These are phyloP conservation scores for Lasioglossum albipes DNA, from an alignment of 1,140 invertebrate genomes.

Conservation along the genomic window DNA sequence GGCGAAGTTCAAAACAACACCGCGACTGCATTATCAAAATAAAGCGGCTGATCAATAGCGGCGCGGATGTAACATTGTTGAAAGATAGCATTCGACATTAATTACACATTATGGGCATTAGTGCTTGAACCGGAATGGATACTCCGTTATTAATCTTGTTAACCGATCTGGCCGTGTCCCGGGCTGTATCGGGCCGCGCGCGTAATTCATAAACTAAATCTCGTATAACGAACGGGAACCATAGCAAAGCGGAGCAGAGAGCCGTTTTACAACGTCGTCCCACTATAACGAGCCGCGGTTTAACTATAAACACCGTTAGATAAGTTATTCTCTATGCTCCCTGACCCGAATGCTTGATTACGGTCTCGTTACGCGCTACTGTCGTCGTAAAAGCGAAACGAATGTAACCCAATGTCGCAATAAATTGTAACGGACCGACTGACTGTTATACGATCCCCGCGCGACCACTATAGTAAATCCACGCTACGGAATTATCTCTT, in stretches of 20 bases:
- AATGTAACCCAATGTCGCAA: constrained; percentile 44
- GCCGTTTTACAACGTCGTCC: constrained; percentile 14
- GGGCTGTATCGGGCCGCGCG: not conserved
- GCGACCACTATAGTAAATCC: constrained; percentile 10
- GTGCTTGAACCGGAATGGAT: constrained; percentile 20
- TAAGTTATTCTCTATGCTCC: constrained; percentile 43
- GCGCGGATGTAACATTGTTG: constrained; percentile 25
- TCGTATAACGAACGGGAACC: constrained; percentile 15
- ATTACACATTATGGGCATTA: constrained; percentile 40
- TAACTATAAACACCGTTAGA: constrained; percentile 36
- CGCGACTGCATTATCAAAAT: constrained; percentile 15
- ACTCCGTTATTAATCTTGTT: constrained; percentile 42
- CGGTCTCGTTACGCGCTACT: constrained; percentile 45
- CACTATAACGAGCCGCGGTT: not conserved
- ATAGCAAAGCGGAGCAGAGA: too few species aligned
- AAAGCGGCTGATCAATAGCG: constrained; percentile 25
- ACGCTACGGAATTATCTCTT: constrained; percentile 24
- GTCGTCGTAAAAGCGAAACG: constrained; percentile 47
- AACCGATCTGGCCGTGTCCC: constrained; percentile 20
- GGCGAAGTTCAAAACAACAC: not conserved
- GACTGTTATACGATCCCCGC: constrained; percentile 36
- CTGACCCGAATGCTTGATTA: constrained; percentile 46
- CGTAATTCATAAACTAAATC: constrained; percentile 46
- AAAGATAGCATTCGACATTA: constrained; percentile 43
- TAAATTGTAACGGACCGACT: constrained; percentile 41